Conservation (phyloP, 2,888 invertebrate species). For the Epinotia demarniana region DNA sequence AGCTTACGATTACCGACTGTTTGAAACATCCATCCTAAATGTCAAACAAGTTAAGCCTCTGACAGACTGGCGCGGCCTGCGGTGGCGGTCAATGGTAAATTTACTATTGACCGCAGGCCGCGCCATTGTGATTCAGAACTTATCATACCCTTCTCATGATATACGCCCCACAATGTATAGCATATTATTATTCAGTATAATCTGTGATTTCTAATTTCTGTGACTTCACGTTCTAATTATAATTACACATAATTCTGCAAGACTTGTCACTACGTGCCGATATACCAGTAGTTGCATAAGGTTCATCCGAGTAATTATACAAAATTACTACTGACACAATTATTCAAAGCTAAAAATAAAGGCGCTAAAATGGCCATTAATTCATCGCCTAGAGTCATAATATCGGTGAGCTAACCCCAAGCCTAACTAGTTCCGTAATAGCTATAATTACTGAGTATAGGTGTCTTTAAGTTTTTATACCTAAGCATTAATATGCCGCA, state of each 20-base stretch:
- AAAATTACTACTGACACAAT: slow-evolving; percentile 19
- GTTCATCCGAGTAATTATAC: slow-evolving; percentile 16
- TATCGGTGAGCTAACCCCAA: slow-evolving; percentile 9
- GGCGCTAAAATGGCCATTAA: slow-evolving; percentile 47
- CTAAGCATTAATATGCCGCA: slow-evolving; percentile 21
- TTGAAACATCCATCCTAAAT: too few relatives aligned
- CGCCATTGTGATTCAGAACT: too few relatives aligned
- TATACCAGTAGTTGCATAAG: slow-evolving; percentile 5
- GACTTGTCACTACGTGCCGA: not conserved
- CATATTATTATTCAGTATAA: not conserved
- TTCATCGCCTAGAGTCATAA: slow-evolving; percentile 27
- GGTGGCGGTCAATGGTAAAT: too few relatives aligned
- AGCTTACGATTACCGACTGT: too few relatives aligned
- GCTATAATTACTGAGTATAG: slow-evolving; percentile 35
- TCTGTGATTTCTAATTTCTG: not conserved
- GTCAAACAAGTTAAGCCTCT: too few relatives aligned
- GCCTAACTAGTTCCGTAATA: slow-evolving; percentile 31
- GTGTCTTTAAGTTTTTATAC: slow-evolving; percentile 35
- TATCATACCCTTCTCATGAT: too few relatives aligned
- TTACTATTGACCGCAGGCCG: too few relatives aligned
- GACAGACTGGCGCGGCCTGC: too few relatives aligned
- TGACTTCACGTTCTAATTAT: not conserved
- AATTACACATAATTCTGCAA: not conserved
- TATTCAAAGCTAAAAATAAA: slow-evolving; percentile 31
- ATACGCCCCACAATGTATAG: too few relatives aligned